Conservation (phyloP, 1,140 invertebrate species). For the Liolophura sinensis region DNA sequence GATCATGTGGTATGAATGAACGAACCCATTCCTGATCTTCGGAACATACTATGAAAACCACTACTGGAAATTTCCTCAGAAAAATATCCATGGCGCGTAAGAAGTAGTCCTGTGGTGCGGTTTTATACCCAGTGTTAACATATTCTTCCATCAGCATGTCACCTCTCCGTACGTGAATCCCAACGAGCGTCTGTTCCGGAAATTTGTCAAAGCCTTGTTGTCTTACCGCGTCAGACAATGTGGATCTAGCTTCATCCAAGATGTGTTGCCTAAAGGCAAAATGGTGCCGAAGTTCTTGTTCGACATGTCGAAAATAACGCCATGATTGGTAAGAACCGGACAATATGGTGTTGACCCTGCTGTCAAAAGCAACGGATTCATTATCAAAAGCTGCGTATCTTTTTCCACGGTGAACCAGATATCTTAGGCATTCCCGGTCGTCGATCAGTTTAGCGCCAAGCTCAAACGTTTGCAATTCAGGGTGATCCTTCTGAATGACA, state of each 20-base stretch:
- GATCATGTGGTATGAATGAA: conserved; percentile 10
- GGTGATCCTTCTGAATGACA: too few species aligned
- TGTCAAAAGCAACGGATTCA: too few species aligned
- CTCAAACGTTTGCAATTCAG: too few species aligned
- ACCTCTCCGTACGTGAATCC: conserved; percentile 28
- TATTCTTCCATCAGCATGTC: conserved; percentile 12
- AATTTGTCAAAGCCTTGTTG: not conserved
- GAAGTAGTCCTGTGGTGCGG: conserved; percentile 24
- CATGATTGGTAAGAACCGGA: conserved; percentile 4
- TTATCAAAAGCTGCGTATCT: too few species aligned
- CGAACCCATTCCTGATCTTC: conserved; percentile 21
- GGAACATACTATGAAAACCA: conserved; percentile 25
- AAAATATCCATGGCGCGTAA: conserved; percentile 27
- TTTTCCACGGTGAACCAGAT: too few species aligned
- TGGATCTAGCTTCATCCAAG: conserved; percentile 4
- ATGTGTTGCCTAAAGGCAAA: conserved; percentile 17
- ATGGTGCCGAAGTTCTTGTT: conserved; percentile 14
- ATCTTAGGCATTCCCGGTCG: too few species aligned
- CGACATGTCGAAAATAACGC: conserved; percentile 24
- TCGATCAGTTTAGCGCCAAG: too few species aligned
- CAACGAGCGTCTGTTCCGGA: conserved; percentile 10
- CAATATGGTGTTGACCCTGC: too few species aligned
- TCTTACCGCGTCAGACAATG: conserved; percentile 7
- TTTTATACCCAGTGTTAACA: conserved; percentile 16
- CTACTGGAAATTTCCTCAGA: conserved; percentile 11